phyloP scores from a whole-genome alignment of 2,113 vertebrate genomes.

The Phodopus roborovskii region DNA sequence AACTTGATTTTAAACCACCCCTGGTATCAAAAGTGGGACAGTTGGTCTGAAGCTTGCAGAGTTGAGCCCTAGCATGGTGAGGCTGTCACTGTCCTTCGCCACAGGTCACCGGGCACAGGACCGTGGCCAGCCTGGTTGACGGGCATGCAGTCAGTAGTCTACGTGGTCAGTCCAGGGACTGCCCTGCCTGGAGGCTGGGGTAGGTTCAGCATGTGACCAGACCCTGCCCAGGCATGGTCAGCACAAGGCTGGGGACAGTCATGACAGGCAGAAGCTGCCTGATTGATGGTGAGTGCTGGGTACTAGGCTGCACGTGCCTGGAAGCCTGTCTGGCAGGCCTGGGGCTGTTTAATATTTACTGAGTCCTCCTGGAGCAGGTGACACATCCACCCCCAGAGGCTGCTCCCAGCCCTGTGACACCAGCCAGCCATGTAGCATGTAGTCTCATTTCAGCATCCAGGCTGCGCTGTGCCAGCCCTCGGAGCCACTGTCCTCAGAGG shows the following conservation, averaged over 20 bases:
- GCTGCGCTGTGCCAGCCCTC: background rate
- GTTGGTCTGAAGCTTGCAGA: fast-evolving
- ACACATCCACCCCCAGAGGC: conserved; percentile 26
- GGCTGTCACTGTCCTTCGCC: background rate
- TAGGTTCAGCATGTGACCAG: background rate
- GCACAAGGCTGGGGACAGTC: background rate
- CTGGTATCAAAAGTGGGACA: fast-evolving
- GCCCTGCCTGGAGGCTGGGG: background rate
- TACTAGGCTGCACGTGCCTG: background rate
- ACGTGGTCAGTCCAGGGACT: fast-evolving
- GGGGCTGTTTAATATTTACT: conserved; percentile 66
- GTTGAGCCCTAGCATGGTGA: background rate
- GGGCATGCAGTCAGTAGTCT: background rate
- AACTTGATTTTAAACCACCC: background rate
- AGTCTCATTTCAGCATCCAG: conserved; percentile 21
- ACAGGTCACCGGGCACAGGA: fast-evolving
- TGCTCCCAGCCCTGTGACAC: background rate
- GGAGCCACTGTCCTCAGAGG: background rate
- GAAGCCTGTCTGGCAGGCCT: background rate
- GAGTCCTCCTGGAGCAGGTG: background rate
- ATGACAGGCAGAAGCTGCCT: background rate
- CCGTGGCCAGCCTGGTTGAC: background rate
- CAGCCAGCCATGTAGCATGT: background rate
- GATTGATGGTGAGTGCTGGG: background rate
- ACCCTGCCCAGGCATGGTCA: fast-evolving